Evolutionary conservation across 2,797 vertebrate species (phyloP), one percentile per base, ranked within the genome.

Genomic region (Hippoglossus hippoglossus): DNA sequence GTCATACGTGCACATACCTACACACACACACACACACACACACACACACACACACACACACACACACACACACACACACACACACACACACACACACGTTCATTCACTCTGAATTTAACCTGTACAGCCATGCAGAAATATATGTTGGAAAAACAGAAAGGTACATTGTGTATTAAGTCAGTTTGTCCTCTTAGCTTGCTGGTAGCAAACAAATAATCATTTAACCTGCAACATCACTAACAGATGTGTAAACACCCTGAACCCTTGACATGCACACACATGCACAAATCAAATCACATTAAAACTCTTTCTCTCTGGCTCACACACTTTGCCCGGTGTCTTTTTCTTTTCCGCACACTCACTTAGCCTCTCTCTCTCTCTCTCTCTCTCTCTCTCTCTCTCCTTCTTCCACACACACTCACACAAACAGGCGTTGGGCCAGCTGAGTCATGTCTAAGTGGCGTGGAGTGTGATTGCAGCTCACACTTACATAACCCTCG

Each of bases 401-500:
- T 64, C 6, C 51, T 26, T 53, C 39, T 25, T 39, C 63, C 22
- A 47, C 64, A 28, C 66, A 71, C 49, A 71, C 66, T 8, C 79
- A 72, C 26, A 8, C 71, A 66, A 50, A 80, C 79, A 88, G 86
- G 89, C 90, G 49, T 28, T 25, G 67, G 81, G 87, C 90, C 92
- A 93, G 90, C 92, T 94, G 92, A 94, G 91, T 94, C 93, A 94
- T 77, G 77, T 93, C 91, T 94, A 87, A 94, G 89, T 92, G 87
- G 91, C 83, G 82, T 88, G 84, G 90, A 93, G 87, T 83, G 87
- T 58, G 85, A 91, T 86, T 89, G 91, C 79, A 89, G 80, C 87
- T 92, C 91, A 92, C 91, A 92, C 91, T 95, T 94, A 93, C 93
- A 94, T 94, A 94, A 94, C 92, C 91, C 85, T 83, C 81, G 89